Conservation (phyloP, 2,113 vertebrate species). For the Protomyctophum bolini region DNA sequence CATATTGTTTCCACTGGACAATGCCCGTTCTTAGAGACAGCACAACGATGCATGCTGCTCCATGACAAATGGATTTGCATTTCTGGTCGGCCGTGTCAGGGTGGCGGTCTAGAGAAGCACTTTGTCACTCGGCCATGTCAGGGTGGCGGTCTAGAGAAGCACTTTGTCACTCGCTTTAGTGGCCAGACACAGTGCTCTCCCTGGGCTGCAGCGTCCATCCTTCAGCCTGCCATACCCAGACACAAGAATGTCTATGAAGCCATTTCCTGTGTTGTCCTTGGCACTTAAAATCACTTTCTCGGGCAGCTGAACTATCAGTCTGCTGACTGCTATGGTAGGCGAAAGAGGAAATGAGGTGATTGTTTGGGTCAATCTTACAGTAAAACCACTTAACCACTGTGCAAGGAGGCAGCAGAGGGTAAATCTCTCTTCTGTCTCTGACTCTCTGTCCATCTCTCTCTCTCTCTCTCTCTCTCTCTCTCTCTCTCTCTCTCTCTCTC, state of each 20-base stretch:
- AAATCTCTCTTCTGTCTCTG: conserved; percentile 33
- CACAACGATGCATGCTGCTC: conserved; percentile 33
- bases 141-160: conserved; percentile 39
- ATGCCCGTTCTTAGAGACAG: conserved; percentile 45
- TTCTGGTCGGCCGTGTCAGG: conserved; percentile 29
- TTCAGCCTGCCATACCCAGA: conserved; percentile 41
- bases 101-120: conserved; percentile 40
- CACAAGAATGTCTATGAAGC: conserved; percentile 41
- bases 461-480: conserved; percentile 22
- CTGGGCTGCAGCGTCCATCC: conserved; percentile 32
- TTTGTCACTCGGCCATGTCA: conserved; percentile 40
- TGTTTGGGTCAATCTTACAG: conserved; percentile 62
- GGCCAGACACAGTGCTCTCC: conserved; percentile 41
- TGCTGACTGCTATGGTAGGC: conserved; percentile 50
- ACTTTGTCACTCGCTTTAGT: conserved; percentile 38
- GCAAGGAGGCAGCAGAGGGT: conserved; percentile 45
- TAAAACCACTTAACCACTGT: conserved; percentile 64
- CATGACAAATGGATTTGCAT: conserved; percentile 49
- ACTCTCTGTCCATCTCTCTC: conserved; percentile 11
- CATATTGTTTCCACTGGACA: conserved; percentile 11
- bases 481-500: conserved; percentile 6
- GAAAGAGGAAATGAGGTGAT: conserved; percentile 69
- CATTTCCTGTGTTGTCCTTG: conserved; percentile 64
- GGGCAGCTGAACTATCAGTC: conserved; percentile 52
- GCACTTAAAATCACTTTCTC: conserved; percentile 59